phyloP scores from a whole-genome alignment of 2,888 invertebrate genomes.

The Monopis laevigella region DNA sequence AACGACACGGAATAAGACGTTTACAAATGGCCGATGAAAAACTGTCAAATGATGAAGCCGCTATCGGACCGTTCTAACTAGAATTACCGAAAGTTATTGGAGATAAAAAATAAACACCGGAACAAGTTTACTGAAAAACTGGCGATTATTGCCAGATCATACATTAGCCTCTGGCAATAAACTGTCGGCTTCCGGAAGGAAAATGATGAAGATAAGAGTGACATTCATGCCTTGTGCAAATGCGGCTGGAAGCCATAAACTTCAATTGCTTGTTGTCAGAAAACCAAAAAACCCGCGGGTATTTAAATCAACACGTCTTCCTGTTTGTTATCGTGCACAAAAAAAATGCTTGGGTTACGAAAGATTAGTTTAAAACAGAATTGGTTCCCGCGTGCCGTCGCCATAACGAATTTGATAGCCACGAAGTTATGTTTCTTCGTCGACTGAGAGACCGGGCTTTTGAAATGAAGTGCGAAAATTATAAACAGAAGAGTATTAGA shows the following conservation, averaged over 20 bases:
- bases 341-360: slow-evolving; percentile 11
- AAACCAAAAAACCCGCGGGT: slow-evolving; percentile 10
- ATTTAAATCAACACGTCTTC: slow-evolving; percentile 10
- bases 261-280: slow-evolving; percentile 3
- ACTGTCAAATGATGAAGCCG: slow-evolving; percentile 19
- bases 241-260: slow-evolving; percentile 6
- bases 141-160: slow-evolving; percentile 16
- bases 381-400: slow-evolving; percentile 8
- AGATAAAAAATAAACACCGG: slow-evolving; percentile 17
- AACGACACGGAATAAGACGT: slow-evolving; percentile 18
- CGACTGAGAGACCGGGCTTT: slow-evolving; percentile 13
- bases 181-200: slow-evolving; percentile 15
- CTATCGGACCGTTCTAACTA: slow-evolving; percentile 16
- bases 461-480: slow-evolving; percentile 12
- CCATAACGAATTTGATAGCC: slow-evolving; percentile 12
- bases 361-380: slow-evolving; percentile 8
- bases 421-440: slow-evolving; percentile 13
- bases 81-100: slow-evolving; percentile 15
- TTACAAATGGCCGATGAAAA: slow-evolving; percentile 20
- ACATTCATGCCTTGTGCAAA: slow-evolving; percentile 11
- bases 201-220: slow-evolving; percentile 16
- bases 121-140: slow-evolving; percentile 20
- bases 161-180: slow-evolving; percentile 14
- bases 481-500: slow-evolving; percentile 13
- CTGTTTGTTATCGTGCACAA: slow-evolving; percentile 9